Evolutionary conservation across 1,140 invertebrate species (phyloP).

Genomic region (Pogonomyrmex barbatus): DNA sequence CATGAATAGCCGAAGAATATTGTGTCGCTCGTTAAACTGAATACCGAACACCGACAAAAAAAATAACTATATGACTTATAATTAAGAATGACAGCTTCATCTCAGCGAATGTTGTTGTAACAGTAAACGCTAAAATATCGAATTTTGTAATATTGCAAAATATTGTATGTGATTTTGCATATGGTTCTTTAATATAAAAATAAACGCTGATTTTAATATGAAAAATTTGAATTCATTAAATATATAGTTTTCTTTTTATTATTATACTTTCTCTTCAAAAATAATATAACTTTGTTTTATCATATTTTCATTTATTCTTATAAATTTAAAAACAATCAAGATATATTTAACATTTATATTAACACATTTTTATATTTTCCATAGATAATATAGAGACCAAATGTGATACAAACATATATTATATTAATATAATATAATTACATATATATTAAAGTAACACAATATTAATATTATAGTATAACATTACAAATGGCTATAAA

Average conservation of each 20-base stretch:
- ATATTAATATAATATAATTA: not conserved
- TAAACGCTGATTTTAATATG: not conserved
- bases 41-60: constrained; percentile 10
- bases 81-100: constrained; percentile 20
- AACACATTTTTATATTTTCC: constrained; percentile 9
- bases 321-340: not conserved
- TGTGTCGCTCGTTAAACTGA: constrained; percentile 37
- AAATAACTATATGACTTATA: constrained; percentile 20
- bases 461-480: not conserved
- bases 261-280: not conserved
- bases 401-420: not conserved
- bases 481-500: not conserved
- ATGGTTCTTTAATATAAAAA: not conserved
- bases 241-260: not conserved
- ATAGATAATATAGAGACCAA: too few species aligned
- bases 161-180: not conserved
- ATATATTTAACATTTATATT: not conserved
- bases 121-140: not conserved
- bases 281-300: not conserved
- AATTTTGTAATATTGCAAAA: constrained; percentile 12
- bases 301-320: not conserved
- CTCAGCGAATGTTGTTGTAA: not conserved
- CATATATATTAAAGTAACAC: not conserved
- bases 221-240: not conserved
- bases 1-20: constrained; percentile 14